A percentile compares a stretch with the other conserved stretches of the same genome.
Evolutionary conservation across 2,113 vertebrate genomes (phyloP).

Genomic region (Phalacrocorax aristotelis): DNA sequence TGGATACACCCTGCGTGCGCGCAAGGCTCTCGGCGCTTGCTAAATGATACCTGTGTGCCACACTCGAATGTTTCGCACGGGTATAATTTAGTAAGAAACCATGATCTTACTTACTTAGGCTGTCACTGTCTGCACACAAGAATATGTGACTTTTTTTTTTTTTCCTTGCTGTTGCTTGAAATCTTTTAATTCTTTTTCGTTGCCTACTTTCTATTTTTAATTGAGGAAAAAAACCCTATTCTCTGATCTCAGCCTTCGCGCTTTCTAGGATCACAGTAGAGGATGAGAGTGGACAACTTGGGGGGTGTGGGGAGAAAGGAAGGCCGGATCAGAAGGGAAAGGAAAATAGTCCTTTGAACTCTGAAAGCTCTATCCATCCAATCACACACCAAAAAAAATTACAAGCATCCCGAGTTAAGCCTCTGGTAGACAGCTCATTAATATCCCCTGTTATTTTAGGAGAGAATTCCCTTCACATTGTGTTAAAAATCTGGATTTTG

Average conservation of each 20-base stretch:
- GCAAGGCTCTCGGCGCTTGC: neutral
- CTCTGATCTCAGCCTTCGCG: rapidly evolving
- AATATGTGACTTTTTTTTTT: no score
- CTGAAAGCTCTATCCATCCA: neutral
- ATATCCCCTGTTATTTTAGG: neutral
- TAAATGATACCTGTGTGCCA: neutral
- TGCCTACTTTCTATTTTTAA: neutral
- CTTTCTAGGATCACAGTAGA: neutral
- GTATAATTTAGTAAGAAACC: neutral
- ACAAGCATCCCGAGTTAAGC: neutral
- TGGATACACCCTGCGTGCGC: neutral
- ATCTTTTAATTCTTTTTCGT: neutral
- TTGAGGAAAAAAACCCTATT: neutral
- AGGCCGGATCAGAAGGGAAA: neutral
- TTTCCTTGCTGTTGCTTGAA: neutral
- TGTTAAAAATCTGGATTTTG: neutral
- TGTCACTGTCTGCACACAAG: neutral
- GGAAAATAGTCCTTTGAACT: neutral
- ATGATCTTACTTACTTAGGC: neutral
- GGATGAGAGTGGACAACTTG: neutral
- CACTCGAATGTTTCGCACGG: rapidly evolving
- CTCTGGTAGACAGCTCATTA: conserved; percentile 5
- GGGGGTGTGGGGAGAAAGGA: neutral
- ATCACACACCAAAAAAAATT: neutral
- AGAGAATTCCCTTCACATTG: neutral